These are phyloP conservation scores for Xenotilapia longispinis DNA, from an alignment of 2,113 vertebrate species.

Conservation along the genomic window DNA sequence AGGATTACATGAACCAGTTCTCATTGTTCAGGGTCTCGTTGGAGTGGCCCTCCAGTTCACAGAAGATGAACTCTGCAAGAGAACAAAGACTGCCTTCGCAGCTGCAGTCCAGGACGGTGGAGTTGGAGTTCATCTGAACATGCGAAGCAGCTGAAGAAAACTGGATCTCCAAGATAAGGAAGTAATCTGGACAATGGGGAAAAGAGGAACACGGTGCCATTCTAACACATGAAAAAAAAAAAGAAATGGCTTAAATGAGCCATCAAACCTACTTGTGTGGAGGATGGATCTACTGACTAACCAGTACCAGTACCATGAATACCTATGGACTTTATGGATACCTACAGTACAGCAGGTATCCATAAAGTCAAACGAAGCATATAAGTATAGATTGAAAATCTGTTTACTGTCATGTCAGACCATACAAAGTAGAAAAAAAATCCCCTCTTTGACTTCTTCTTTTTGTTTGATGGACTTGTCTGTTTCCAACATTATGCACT, in stretches of 20 bases:
- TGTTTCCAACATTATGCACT: background rate
- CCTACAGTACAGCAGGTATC: background rate
- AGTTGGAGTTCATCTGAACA: background rate
- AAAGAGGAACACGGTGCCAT: background rate
- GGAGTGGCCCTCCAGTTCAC: background rate
- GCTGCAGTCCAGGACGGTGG: background rate
- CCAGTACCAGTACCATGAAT: background rate
- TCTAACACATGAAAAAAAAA: background rate
- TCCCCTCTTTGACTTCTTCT: accelerated
- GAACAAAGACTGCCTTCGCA: background rate
- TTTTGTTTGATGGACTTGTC: background rate
- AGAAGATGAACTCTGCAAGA: background rate
- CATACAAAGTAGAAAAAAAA: background rate
- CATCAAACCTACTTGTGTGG: background rate
- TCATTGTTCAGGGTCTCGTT: background rate
- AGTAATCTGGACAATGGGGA: background rate
- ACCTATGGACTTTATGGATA: background rate
- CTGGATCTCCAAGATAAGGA: background rate
- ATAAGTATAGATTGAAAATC: background rate
- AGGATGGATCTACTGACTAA: background rate
- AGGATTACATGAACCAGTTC: background rate
- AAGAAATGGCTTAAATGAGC: background rate
- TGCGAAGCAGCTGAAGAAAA: background rate
- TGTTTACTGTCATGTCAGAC: background rate
- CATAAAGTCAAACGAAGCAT: background rate